phyloP scores from a whole-genome alignment of 2,113 vertebrate genomes.

The Forbesichthys agassizii region DNA sequence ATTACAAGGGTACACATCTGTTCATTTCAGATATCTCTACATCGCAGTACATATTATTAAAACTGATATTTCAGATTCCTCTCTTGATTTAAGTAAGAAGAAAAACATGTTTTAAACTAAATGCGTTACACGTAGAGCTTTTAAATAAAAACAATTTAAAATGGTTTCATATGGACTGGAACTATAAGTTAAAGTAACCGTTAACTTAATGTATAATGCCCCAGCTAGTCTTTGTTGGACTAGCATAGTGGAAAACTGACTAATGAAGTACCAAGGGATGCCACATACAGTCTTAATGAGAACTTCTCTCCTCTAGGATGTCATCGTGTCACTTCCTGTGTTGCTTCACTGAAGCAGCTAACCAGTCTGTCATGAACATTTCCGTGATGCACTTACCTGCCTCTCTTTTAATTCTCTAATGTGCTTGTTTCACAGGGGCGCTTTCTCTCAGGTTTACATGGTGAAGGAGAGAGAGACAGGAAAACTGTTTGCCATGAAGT shows the following conservation, averaged over 20 bases:
- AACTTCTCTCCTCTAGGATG: slow-evolving; percentile 4
- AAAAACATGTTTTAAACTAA: too few relatives aligned
- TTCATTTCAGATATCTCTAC: too few relatives aligned
- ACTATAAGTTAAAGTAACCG: neutral
- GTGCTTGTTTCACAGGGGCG: slow-evolving; percentile 79
- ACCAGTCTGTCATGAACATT: neutral
- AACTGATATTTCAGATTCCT: too few relatives aligned
- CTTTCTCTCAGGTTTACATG: slow-evolving; percentile 95
- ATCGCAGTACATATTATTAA: too few relatives aligned
- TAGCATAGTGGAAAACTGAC: neutral
- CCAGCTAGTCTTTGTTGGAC: neutral
- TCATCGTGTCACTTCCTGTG: neutral
- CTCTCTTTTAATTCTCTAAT: neutral
- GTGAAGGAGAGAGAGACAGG: slow-evolving; percentile 92
- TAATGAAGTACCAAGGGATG: neutral
- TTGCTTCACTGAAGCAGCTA: neutral
- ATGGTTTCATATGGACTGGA: neutral
- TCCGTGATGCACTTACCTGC: neutral
- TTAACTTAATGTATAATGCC: neutral
- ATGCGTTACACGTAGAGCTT: too few relatives aligned
- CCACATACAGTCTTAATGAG: slow-evolving; percentile 2
- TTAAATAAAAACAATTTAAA: neutral
- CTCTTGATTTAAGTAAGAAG: too few relatives aligned
- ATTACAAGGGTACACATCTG: too few relatives aligned
- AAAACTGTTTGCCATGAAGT: slow-evolving; percentile 91